Evolutionary conservation across 1,140 invertebrate genomes (phyloP).

Genomic region (Metopolophium dirhodum): DNA sequence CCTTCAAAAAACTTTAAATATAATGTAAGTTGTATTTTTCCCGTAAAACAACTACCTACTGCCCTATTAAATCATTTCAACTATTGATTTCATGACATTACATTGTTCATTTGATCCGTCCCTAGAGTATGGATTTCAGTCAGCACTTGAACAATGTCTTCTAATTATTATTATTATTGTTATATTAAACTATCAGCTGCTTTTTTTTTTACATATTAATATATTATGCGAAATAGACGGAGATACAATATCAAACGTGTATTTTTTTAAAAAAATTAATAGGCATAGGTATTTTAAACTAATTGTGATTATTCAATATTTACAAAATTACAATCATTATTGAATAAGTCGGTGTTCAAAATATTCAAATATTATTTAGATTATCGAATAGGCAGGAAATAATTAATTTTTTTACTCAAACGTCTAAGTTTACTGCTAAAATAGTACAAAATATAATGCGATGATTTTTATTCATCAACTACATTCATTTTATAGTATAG

Average conservation of each 20-base stretch:
- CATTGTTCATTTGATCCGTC: too few relatives aligned
- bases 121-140: too few relatives aligned
- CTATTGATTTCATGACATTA: too few relatives aligned
- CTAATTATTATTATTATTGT: not conserved
- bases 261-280: not conserved
- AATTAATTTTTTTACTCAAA: not conserved
- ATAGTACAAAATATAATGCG: not conserved
- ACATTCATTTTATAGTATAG: too few relatives aligned
- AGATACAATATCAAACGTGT: not conserved
- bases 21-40: too few relatives aligned
- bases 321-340: not conserved
- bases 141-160: not conserved
- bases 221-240: not conserved
- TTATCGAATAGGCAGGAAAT: not conserved
- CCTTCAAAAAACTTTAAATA: too few relatives aligned
- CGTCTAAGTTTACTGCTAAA: not conserved
- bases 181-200: not conserved
- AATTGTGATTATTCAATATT: not conserved
- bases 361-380: not conserved
- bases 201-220: not conserved
- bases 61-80: too few relatives aligned
- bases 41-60: too few relatives aligned
- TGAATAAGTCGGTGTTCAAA: not conserved
- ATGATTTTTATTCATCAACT: too few relatives aligned
- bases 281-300: not conserved